These are phyloP conservation scores for Entomobrya multifasciata DNA, from an alignment of 2,888 invertebrate species.

Conservation along the genomic window DNA sequence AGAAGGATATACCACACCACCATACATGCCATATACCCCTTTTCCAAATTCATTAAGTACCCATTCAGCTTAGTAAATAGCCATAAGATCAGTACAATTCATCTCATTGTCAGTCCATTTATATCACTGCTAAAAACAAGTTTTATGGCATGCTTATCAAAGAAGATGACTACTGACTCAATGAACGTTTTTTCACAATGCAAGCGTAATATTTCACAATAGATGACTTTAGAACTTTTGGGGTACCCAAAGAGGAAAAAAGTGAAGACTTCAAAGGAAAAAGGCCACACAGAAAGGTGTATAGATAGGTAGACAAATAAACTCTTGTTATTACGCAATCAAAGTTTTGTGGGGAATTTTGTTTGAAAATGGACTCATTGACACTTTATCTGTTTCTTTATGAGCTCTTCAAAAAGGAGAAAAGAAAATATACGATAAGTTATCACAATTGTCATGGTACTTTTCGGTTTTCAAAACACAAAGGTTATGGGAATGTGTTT, in stretches of 20 bases:
- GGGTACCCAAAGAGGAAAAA: neutral
- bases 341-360: neutral
- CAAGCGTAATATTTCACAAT: too few species aligned
- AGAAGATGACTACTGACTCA: too few species aligned
- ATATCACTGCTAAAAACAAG: too few species aligned
- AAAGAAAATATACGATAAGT: neutral
- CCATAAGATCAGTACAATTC: neutral
- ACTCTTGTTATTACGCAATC: neutral
- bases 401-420: neutral
- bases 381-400: too few species aligned
- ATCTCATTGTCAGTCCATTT: too few species aligned
- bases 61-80: neutral
- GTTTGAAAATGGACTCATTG: neutral
- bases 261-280: neutral
- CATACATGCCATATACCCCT: too few species aligned
- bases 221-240: neutral
- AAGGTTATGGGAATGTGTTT: too few species aligned
- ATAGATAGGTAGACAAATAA: neutral
- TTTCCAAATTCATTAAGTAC: conserved; percentile 25
- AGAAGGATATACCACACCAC: too few species aligned
- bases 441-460: neutral
- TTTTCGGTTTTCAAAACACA: too few species aligned
- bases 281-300: conserved; percentile 18
- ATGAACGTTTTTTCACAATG: too few species aligned
- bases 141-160: too few species aligned